phyloP scores from a whole-genome alignment of 1,140 invertebrate species.

The Asobara japonica region DNA sequence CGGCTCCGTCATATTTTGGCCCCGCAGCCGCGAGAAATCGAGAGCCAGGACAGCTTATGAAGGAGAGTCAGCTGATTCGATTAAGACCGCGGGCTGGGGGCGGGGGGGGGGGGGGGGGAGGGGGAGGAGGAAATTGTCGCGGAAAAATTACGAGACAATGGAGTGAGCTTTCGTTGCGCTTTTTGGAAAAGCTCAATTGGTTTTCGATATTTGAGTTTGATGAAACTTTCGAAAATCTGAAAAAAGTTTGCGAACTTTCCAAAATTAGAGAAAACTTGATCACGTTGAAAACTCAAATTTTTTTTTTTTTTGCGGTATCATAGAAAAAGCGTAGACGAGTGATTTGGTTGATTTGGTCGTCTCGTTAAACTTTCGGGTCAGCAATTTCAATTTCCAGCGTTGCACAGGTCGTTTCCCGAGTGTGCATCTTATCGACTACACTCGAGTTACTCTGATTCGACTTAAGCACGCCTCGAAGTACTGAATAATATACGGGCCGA shows the following conservation, averaged over 20 bases:
- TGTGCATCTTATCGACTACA: slow-evolving; percentile 8
- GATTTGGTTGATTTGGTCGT: background rate
- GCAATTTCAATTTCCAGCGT: slow-evolving; percentile 15
- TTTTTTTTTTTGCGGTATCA: background rate
- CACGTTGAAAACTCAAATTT: background rate
- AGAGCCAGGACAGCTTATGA: too few species aligned
- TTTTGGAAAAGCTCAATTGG: background rate
- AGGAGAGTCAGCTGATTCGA: too few species aligned
- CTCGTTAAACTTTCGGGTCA: slow-evolving; percentile 13
- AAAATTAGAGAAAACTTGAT: background rate
- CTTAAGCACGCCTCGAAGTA: slow-evolving; percentile 16
- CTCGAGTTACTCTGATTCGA: slow-evolving; percentile 15
- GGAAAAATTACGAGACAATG: too few species aligned
- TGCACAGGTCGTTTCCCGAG: background rate
- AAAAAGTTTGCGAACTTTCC: too few species aligned
- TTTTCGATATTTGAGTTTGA: too few species aligned
- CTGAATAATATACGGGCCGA: slow-evolving; percentile 9
- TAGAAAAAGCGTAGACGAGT: background rate
- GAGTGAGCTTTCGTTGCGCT: too few species aligned
- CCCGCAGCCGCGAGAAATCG: too few species aligned
- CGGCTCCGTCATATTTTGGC: slow-evolving; percentile 28
- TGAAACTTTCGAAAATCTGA: too few species aligned
- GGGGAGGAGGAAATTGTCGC: background rate
- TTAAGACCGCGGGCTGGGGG: too few species aligned
- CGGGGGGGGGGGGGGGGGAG: background rate